phyloP scores from a whole-genome alignment of 2,888 invertebrate genomes.

The Hololepta plana region DNA sequence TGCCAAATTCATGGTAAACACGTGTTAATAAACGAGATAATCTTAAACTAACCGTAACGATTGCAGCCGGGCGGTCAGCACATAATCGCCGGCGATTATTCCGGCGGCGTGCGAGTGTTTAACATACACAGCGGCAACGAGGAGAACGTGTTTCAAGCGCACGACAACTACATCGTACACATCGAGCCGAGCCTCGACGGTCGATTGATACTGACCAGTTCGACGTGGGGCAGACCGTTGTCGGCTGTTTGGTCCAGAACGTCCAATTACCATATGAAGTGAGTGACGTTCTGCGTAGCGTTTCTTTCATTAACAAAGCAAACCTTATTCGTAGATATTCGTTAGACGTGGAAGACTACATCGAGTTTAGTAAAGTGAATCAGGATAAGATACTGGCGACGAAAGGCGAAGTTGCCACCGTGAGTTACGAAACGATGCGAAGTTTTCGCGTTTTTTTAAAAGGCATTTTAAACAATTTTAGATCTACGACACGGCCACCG shows the following conservation, averaged over 20 bases:
- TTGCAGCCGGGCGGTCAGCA: slow-evolving; percentile 26
- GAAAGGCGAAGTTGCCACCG: slow-evolving; percentile 60
- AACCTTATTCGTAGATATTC: slow-evolving; percentile 34
- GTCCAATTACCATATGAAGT: slow-evolving; percentile 46
- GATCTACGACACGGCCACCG: slow-evolving; percentile 79
- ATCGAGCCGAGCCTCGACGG: slow-evolving; percentile 58
- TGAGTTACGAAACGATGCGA: slow-evolving; percentile 22
- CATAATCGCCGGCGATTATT: slow-evolving; percentile 75
- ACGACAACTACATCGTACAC: slow-evolving; percentile 73
- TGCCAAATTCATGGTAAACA: slow-evolving; percentile 21
- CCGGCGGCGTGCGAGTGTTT: slow-evolving; percentile 79
- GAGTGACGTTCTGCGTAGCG: slow-evolving; percentile 18
- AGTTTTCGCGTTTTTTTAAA: too few species aligned
- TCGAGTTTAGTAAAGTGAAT: slow-evolving; percentile 73
- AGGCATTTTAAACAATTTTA: slow-evolving; percentile 19
- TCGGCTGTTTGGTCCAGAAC: slow-evolving; percentile 69
- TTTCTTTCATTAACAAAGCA: slow-evolving; percentile 5
- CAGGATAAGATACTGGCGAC: slow-evolving; percentile 86
- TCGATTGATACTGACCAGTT: slow-evolving; percentile 62
- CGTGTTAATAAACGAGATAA: too few species aligned
- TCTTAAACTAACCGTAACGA: too few species aligned
- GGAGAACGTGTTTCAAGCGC: slow-evolving; percentile 60
- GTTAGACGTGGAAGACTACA: slow-evolving; percentile 72
- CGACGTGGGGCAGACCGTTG: slow-evolving; percentile 68
- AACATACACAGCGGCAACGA: slow-evolving; percentile 71